These are phyloP conservation scores for Andricus grossulariae DNA, from an alignment of 1,140 invertebrate species.

Conservation along the genomic window DNA sequence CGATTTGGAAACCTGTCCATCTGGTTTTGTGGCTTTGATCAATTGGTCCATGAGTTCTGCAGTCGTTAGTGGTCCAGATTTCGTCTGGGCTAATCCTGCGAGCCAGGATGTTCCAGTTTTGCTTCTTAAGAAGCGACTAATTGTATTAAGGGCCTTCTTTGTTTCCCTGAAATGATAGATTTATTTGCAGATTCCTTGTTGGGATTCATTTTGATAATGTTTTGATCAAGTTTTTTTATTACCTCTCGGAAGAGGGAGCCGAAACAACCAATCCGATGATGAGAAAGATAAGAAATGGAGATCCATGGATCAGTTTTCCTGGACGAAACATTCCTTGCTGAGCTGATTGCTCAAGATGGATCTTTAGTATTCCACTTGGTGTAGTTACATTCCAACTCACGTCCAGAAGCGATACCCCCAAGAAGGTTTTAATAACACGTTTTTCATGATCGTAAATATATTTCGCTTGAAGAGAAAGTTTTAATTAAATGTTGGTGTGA, in stretches of 20 bases:
- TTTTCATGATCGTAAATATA: conserved; percentile 22
- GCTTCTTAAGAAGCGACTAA: conserved; percentile 43
- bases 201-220: too few species aligned
- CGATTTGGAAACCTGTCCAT: conserved; percentile 23
- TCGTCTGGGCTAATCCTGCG: conserved; percentile 21
- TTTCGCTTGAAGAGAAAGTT: conserved; percentile 48
- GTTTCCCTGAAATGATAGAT: conserved; percentile 36
- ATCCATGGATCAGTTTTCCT: too few species aligned
- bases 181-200: too few species aligned
- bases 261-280: background rate
- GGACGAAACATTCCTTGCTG: conserved; percentile 2
- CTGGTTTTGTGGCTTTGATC: conserved; percentile 12
- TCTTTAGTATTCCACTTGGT: background rate
- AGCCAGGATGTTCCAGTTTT: conserved; percentile 43
- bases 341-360: background rate
- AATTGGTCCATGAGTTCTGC: conserved; percentile 41
- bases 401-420: background rate
- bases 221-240: conserved; percentile 30
- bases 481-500: conserved; percentile 52
- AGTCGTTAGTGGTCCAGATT: conserved; percentile 39
- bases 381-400: background rate
- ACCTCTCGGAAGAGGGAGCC: conserved; percentile 26
- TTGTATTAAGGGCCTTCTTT: conserved; percentile 38
- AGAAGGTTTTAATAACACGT: conserved; percentile 32
- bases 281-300: background rate